Percentiles rank a stretch among this genome's conserved stretches.
These are phyloP conservation scores for Drosophila meridiana DNA, from an alignment of 2,888 invertebrate species.

Conservation along the genomic window DNA sequence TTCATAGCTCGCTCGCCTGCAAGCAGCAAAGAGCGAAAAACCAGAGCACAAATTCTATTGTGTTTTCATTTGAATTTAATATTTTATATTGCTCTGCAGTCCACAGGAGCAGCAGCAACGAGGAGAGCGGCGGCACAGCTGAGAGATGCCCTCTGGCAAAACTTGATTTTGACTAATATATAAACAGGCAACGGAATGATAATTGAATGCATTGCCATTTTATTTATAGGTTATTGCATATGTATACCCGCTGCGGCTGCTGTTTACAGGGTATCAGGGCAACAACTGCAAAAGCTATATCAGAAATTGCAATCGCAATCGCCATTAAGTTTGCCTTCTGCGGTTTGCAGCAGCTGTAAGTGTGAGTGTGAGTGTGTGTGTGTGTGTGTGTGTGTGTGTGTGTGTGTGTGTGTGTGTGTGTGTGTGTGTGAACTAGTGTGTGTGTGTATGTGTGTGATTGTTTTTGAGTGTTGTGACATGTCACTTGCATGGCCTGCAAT, in stretches of 20 bases:
- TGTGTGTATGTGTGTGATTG: slow-evolving; percentile 11
- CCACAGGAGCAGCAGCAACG: slow-evolving; percentile 15
- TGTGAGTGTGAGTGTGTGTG: slow-evolving; percentile 15
- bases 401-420: slow-evolving; percentile 10
- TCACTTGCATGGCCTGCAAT: slow-evolving; percentile 68
- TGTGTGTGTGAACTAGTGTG: slow-evolving; percentile 6
- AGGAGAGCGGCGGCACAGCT: neutral
- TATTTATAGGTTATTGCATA: too few species aligned
- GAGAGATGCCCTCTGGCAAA: slow-evolving; percentile 15
- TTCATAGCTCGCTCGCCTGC: slow-evolving; percentile 44
- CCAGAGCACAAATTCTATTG: slow-evolving; percentile 68
- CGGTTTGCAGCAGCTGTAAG: slow-evolving; percentile 64
- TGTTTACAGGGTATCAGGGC: slow-evolving; percentile 20
- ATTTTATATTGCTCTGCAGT: slow-evolving; percentile 55
- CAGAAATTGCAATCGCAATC: slow-evolving; percentile 49
- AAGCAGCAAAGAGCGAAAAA: slow-evolving; percentile 30
- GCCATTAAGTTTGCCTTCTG: slow-evolving; percentile 72
- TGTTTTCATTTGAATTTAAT: slow-evolving; percentile 74
- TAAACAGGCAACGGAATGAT: too few species aligned
- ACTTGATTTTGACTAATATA: neutral
- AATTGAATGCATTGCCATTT: neutral
- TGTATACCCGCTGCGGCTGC: neutral
- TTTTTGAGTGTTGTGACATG: slow-evolving; percentile 59
- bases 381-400: slow-evolving; percentile 10
- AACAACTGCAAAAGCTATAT: slow-evolving; percentile 34